Evolutionary conservation across 2,113 vertebrate species (phyloP).

Genomic region (Emydura subglobosa): DNA sequence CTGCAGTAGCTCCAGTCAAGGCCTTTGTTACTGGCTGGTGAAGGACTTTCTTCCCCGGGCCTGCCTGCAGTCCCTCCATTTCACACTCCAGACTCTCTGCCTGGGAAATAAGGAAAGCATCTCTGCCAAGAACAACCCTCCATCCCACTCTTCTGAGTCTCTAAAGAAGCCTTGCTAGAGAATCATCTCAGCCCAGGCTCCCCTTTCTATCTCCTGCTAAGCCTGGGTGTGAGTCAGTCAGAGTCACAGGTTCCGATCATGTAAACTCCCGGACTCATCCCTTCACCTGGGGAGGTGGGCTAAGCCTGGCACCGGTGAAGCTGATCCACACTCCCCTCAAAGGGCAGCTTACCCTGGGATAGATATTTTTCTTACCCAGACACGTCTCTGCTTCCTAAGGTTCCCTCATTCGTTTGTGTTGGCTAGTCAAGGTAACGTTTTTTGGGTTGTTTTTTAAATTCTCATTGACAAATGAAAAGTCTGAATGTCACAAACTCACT

Average conservation of each 20-base stretch:
- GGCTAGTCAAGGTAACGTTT: background rate
- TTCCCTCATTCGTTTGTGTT: background rate
- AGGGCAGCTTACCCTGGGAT: background rate
- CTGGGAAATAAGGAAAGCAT: background rate
- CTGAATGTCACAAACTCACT: background rate
- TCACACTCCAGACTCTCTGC: background rate
- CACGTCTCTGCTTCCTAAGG: fast-evolving
- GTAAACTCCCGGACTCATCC: background rate
- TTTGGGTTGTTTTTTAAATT: background rate
- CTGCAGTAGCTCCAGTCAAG: too few relatives aligned
- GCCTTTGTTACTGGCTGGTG: too few relatives aligned
- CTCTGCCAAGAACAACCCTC: background rate
- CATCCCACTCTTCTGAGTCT: background rate
- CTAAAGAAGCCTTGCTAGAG: background rate
- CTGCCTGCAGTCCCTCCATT: background rate
- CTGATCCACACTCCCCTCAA: background rate
- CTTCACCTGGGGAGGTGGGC: background rate
- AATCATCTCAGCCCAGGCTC: background rate
- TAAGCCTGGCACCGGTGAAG: background rate
- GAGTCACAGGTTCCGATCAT: background rate
- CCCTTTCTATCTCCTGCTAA: background rate
- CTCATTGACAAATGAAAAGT: background rate
- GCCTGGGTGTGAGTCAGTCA: background rate
- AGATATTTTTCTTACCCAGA: background rate
- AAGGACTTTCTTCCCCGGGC: background rate